Evolutionary conservation across 1,140 invertebrate genomes (phyloP), one percentile per base, ranked within the genome.

Genomic region (Trichonephila clavata): DNA sequence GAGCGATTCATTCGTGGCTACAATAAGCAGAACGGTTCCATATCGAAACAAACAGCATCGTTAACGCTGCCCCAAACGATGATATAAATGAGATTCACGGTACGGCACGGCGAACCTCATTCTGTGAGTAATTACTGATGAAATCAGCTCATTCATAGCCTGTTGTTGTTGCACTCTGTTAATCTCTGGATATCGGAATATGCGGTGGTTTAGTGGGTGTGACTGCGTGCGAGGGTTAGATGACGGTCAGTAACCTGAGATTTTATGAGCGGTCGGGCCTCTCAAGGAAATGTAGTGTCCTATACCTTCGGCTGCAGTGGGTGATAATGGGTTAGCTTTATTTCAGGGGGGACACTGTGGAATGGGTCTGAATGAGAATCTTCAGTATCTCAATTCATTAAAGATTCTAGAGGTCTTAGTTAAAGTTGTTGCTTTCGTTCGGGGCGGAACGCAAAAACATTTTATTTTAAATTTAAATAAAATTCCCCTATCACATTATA

Each of bases 241-340:
- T 43, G 61, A 89, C 86, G 86, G 86, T 89, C 86, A 89, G 86
- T 89, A 89, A 89, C 86, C 86, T 50, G 61, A 89, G 86, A 89
- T 50, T 83, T 83, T 57, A 59, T 83, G 81, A 57, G 81, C 39
- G 7, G 81, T 21, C 6, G 81, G n/a, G 21, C 32, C 71, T 77
- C 18, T 1, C 27, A 20, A 21, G 61, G 71, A 39, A 18, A 32
- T 27, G 16, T 77, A 77, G 32, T 39, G 65, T 24, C 10, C 65
- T 24, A n/a, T n/a, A 24, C 24, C n/a, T n/a, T 68, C 24, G 21
- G 71, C 71, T 39, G 27, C 32, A 32, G 39, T 16, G 27, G 32
- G 71, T 4, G 32, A 77, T 77, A 77, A 27, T 27, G 18, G 71
- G 27, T 32, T 14, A 5, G 71, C 27, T 77, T 77, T 77, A 77